These are phyloP conservation scores for Semicossyphus pulcher DNA, from an alignment of 2,113 vertebrate genomes.

Conservation along the genomic window DNA sequence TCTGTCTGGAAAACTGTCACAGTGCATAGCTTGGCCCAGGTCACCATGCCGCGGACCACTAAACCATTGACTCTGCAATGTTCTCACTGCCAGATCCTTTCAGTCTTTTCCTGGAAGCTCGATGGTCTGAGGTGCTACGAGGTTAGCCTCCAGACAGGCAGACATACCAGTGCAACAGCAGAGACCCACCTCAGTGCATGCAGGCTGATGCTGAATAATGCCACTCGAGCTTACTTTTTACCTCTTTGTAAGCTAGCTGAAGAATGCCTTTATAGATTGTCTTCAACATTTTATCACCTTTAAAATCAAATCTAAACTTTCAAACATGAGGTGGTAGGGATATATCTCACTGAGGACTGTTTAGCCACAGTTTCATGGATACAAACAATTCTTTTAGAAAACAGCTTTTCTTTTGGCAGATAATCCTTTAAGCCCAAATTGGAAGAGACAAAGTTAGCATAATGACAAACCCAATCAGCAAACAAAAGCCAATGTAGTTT, in stretches of 20 bases:
- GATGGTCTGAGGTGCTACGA: constrained; percentile 34
- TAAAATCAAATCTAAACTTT: constrained; percentile 28
- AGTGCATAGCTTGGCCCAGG: constrained; percentile 65
- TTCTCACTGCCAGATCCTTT: constrained; percentile 50
- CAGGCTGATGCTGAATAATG: constrained; percentile 24
- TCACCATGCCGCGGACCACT: constrained; percentile 53
- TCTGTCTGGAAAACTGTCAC: constrained; percentile 58
- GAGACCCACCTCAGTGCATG: constrained; percentile 38
- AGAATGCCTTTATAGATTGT: not conserved
- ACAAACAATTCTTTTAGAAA: constrained; percentile 33
- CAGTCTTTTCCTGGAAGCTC: constrained; percentile 67
- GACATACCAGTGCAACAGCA: constrained; percentile 38
- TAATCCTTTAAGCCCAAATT: not conserved
- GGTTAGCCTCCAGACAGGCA: constrained; percentile 47
- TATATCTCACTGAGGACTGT: not conserved
- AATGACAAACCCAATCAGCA: not conserved
- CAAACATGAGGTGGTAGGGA: constrained; percentile 13
- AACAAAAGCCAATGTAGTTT: not conserved
- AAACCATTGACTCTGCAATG: constrained; percentile 60
- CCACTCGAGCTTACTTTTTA: not conserved
- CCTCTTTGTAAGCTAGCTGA: constrained; percentile 1
- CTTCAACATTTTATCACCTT: constrained; percentile 16
- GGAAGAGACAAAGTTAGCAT: not conserved
- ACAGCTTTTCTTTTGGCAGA: constrained; percentile 21
- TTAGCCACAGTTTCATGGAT: constrained; percentile 24